Evolutionary conservation across 2,797 vertebrate genomes (phyloP).

Genomic region (Kryptolebias ocellatus): DNA sequence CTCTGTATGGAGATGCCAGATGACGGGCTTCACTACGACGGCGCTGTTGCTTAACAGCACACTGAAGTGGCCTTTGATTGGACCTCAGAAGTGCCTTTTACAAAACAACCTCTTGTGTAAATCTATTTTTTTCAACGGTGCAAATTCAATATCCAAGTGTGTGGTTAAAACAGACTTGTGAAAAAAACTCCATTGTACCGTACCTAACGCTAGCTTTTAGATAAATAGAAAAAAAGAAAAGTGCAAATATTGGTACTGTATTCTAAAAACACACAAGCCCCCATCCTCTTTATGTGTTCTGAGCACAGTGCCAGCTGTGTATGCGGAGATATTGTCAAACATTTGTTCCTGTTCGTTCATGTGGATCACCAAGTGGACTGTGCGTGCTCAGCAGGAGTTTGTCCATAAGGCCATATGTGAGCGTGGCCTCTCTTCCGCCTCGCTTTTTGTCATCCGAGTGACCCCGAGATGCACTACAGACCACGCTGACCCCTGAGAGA

Average conservation of each 20-base stretch:
- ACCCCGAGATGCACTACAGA: constrained; percentile 58
- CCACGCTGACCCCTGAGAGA: constrained; percentile 65
- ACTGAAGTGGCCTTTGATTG: constrained; percentile 63
- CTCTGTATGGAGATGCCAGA: constrained; percentile 79
- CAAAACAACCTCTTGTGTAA: constrained; percentile 53
- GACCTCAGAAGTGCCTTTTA: constrained; percentile 67
- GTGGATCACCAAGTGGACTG: constrained; percentile 63
- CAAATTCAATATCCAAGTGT: neutral
- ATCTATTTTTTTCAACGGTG: constrained; percentile 28
- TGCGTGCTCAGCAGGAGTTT: constrained; percentile 61
- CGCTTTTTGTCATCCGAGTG: constrained; percentile 73
- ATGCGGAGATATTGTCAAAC: constrained; percentile 38
- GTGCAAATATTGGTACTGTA: constrained; percentile 16
- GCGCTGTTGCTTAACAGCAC: constrained; percentile 52
- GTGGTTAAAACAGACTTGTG: neutral
- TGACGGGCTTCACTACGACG: constrained; percentile 65
- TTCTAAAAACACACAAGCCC: constrained; percentile 1
- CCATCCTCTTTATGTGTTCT: constrained; percentile 11
- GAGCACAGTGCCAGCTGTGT: constrained; percentile 64
- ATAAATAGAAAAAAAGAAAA: neutral
- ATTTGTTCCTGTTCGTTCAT: constrained; percentile 74
- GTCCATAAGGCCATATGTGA: constrained; percentile 77
- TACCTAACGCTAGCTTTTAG: too few species aligned
- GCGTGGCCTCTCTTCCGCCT: constrained; percentile 57
- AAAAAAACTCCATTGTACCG: too few species aligned